Percentiles rank a stretch among this genome's conserved stretches.
Evolutionary conservation across 2,888 invertebrate genomes (phyloP).

Genomic region (Polia nebulosa): DNA sequence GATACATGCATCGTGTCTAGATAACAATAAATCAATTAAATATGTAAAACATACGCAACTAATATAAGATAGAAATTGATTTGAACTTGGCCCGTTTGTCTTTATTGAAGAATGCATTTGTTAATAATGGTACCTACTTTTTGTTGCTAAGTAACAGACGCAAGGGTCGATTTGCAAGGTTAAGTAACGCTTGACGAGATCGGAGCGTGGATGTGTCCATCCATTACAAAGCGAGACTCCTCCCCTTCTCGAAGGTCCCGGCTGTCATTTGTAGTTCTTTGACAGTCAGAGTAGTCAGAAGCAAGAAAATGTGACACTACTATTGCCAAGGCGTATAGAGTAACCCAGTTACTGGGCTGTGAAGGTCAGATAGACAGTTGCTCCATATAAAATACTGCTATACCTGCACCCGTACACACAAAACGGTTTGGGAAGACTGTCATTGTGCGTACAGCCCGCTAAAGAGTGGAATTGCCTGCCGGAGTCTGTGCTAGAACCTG

Average conservation of each 20-base stretch:
- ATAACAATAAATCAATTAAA: slow-evolving; percentile 44
- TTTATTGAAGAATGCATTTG: too few species aligned
- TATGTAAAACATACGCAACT: slow-evolving; percentile 25
- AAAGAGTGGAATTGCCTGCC: too few species aligned
- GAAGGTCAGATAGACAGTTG: too few species aligned
- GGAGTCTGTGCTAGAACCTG: too few species aligned
- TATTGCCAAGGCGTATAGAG: neutral
- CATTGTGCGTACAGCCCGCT: too few species aligned
- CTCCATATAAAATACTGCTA: too few species aligned
- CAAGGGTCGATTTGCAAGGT: neutral
- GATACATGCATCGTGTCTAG: slow-evolving; percentile 17
- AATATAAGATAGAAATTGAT: slow-evolving; percentile 10
- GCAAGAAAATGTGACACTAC: neutral
- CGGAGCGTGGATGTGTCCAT: neutral
- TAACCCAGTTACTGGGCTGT: too few species aligned
- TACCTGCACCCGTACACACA: too few species aligned
- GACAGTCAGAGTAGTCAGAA: neutral
- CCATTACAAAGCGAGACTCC: neutral
- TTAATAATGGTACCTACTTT: too few species aligned
- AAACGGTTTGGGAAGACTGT: too few species aligned
- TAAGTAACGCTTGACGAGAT: neutral
- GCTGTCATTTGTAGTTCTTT: neutral
- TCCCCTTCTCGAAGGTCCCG: too few species aligned
- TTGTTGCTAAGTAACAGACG: neutral
- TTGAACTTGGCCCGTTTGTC: neutral